A percentile compares a stretch with the other conserved stretches of the same genome.
Evolutionary conservation across 2,113 vertebrate genomes (phyloP).

Genomic region (Fregetta grallaria): DNA sequence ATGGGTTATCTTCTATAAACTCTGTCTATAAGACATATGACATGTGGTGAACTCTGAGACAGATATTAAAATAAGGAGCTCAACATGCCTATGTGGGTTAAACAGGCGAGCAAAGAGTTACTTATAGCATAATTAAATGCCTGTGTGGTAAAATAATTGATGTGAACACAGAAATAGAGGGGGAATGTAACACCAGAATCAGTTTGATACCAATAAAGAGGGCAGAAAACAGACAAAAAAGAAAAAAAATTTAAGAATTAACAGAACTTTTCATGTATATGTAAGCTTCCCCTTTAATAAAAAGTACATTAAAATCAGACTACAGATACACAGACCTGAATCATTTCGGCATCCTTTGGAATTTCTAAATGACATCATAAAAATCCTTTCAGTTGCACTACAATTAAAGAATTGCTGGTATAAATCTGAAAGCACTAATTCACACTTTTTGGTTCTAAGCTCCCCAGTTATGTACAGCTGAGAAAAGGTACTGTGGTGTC

Average conservation of each 20-base stretch:
- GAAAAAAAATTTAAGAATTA: neutral
- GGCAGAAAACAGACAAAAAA: neutral
- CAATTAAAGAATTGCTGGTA: neutral
- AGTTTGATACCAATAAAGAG: neutral
- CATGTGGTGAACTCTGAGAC: neutral
- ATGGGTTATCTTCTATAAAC: slow-evolving; percentile 33
- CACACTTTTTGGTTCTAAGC: neutral
- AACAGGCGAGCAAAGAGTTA: neutral
- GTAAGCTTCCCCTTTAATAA: neutral
- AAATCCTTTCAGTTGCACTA: neutral
- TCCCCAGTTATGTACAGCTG: neutral
- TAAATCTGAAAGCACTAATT: neutral
- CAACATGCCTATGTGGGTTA: neutral
- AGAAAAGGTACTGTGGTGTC: neutral
- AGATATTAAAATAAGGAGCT: slow-evolving; percentile 8
- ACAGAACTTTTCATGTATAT: neutral
- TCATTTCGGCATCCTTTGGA: neutral
- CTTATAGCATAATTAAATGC: neutral
- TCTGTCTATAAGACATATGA: neutral
- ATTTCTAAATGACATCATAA: neutral
- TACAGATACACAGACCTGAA: neutral
- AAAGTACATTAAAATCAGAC: neutral
- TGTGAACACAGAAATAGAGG: neutral
- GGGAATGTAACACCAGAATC: neutral
- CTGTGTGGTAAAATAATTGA: neutral